phyloP scores from a whole-genome alignment of 2,113 vertebrate species.

The Pteruthius melanotis region DNA sequence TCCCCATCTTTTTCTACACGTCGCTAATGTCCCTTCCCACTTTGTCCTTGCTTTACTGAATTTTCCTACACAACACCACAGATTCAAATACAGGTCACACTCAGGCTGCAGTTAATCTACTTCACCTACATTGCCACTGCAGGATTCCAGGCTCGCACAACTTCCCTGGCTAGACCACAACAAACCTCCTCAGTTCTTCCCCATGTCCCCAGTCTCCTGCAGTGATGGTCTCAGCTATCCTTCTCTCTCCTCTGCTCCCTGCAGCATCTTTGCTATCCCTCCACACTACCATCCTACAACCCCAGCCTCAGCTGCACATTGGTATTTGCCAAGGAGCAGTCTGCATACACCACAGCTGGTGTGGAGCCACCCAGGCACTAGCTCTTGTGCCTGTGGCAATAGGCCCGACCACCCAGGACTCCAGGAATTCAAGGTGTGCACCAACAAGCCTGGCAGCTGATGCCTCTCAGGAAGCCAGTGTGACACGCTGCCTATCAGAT shows the following conservation, averaged over 20 bases:
- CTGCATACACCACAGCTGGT: background rate
- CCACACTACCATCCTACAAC: background rate
- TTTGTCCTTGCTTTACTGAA: background rate
- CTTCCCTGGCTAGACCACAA: background rate
- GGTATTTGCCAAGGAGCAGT: background rate
- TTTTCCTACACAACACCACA: background rate
- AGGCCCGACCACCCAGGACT: background rate
- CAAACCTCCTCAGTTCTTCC: background rate
- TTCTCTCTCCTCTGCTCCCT: background rate
- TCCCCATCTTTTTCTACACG: background rate
- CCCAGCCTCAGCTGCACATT: background rate
- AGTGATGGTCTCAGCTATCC: background rate
- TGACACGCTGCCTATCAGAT: background rate
- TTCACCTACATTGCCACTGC: background rate
- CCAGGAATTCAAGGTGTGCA: background rate
- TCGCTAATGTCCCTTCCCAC: background rate
- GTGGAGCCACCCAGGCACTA: background rate
- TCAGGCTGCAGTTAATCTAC: background rate
- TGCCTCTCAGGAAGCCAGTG: background rate
- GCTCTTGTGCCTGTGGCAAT: background rate
- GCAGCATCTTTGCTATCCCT: background rate
- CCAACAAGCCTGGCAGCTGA: background rate
- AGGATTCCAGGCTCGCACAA: background rate
- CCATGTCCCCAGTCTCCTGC: background rate
- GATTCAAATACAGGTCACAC: background rate